Base-by-base conservation (phyloP, 2,113 vertebrate species). In the Sinocyclocheilus rhinocerous region DNA sequence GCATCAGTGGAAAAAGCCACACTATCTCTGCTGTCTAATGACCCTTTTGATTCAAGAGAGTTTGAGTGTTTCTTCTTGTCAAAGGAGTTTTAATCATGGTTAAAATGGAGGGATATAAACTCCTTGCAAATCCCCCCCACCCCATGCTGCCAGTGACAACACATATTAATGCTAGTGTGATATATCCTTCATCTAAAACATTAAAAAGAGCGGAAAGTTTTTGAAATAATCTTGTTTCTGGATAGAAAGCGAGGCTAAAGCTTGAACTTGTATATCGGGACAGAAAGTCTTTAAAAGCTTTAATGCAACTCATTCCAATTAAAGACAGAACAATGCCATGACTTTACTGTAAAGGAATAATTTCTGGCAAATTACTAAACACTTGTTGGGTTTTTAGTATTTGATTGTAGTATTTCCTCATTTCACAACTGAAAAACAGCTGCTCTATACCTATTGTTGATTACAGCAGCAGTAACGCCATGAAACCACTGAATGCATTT, bases 401-500 rank as follows among this genome's bases (percentile, higher is more conserved):
- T 18, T 9, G 79, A 16, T 42, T 42, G 42, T 63, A 45, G 78
- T 67, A 45, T 48, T 48, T 20, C 16, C 55, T 42, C n/a, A 67
- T 48, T 16, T 42, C n/a, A 67, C 20, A 18, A n/a, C 70, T 39
- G 24, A 20, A 48, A 45, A 63, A 61, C 61, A 29, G 52, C 39
- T 73, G 59, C 18, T 65, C 81, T 42, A 36, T 76, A 36, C 57
- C 13, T 45, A 26, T 20, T 7, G 33, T 22, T 29, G 81, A 61
- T 83, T 48, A 84, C 50, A 76, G 48, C 50, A 2, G 76, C 83
- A 59, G 63, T 33, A 48, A 50, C 67, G 39, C 57, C 22, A 78
- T 52, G 70, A 85, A 87, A 88, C 24, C 77, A 85, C 76, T 42
- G 63, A 78, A 83, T 26, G 76, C 57, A 82, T 81, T 72, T 70